Evolutionary conservation across 2,113 vertebrate species (phyloP), one percentile per base, ranked within the genome.

Genomic region (Pseudorectes ferrugineus): DNA sequence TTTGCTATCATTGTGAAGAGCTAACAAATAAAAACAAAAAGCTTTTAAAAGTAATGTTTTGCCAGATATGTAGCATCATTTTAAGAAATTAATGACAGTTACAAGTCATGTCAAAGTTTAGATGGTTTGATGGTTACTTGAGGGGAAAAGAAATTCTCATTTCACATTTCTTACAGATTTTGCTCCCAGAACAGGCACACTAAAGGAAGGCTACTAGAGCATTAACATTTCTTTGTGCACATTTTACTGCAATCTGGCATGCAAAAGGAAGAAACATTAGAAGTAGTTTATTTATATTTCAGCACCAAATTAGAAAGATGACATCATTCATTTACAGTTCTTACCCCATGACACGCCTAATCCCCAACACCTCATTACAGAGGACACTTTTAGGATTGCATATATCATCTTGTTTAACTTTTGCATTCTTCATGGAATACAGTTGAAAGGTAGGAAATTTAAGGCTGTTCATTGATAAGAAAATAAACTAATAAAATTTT

Each of bases 251-350:
- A 97, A 96, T 97, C 96, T 97, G 97, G 97, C 96, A 96, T 97
- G 97, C 90, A 97, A 95, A 97, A 96, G 95, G 97, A 97, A 97
- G 97, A 97, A 96, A 96, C 91, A 93, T 96, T 88, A 97, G 95
- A 97, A 89, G 82, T 94, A 96, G 97, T 98, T 98, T 98, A 98
- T 98, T 98, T 98, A 98, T 98, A 97, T 97, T 98, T 98, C 97
- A 94, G 96, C 94, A 97, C 97, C 95, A 97, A 97, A 97, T 97
- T 98, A 98, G 97, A 98, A 98, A 95, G 96, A 98, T 98, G 97
- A 98, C 97, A 97, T 98, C 97, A 98, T 98, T 98, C 97, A 97
- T 98, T 98, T 98, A 97, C 96, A 96, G 98, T 98, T 98, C 97
- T 97, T 97, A 97, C 96, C 96, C 97, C 92, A 61, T 98, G 98